Evolutionary conservation across 2,113 vertebrate genomes (phyloP).

Genomic region (Centropus bengalensis): DNA sequence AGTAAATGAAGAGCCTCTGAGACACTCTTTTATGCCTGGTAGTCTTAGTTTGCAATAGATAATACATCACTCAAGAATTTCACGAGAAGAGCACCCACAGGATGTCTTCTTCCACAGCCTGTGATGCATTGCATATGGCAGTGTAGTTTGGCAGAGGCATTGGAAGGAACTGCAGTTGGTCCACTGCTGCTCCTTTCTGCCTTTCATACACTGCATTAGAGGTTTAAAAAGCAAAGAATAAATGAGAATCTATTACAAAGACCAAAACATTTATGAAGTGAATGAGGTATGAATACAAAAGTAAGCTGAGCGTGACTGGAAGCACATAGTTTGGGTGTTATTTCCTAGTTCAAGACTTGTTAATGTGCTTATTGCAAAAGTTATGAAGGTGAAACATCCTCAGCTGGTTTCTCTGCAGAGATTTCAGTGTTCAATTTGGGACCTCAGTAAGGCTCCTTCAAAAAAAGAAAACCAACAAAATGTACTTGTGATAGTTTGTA

Average conservation of each 20-base stretch:
- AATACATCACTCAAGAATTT: neutral
- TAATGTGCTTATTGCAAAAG: neutral
- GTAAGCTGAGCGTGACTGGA: neutral
- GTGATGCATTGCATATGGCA: neutral
- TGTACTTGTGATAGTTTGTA: neutral
- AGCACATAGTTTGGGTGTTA: neutral
- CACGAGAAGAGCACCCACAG: neutral
- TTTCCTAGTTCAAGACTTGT: neutral
- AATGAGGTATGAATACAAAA: neutral
- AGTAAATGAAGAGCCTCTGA: neutral
- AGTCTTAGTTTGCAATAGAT: neutral
- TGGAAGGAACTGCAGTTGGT: neutral
- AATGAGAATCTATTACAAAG: neutral
- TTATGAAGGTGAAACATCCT: neutral
- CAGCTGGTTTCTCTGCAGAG: neutral
- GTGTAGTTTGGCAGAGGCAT: neutral
- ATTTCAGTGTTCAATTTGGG: neutral
- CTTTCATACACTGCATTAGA: fast-evolving
- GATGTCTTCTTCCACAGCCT: neutral
- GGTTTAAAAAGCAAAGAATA: neutral
- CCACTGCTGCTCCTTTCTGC: neutral
- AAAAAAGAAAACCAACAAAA: neutral
- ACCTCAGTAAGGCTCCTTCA: neutral
- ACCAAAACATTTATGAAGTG: neutral
- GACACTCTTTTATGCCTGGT: neutral